Percentiles rank a stretch among this genome's conserved stretches.
Evolutionary conservation across 2,888 invertebrate species (phyloP).

Genomic region (Cephus sareptanus): DNA sequence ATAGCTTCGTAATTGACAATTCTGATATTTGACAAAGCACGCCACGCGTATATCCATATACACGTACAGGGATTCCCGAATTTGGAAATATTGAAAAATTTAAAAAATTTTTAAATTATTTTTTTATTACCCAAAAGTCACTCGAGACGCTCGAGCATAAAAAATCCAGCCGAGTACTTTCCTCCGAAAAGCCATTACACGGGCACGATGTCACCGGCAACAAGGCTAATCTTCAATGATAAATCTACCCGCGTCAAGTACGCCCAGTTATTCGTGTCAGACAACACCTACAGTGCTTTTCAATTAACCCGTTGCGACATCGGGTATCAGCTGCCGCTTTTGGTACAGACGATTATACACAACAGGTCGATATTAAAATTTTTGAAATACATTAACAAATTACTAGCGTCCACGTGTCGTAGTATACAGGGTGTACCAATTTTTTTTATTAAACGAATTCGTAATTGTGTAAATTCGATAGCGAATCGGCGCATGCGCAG

Average conservation of each 20-base stretch:
- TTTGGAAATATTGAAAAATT: background rate
- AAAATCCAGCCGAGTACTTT: background rate
- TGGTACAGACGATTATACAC: background rate
- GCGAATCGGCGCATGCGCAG: too few relatives aligned
- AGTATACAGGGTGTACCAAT: background rate
- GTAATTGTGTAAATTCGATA: too few relatives aligned
- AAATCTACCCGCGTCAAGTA: background rate
- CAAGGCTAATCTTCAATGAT: background rate
- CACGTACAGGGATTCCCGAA: fast-evolving
- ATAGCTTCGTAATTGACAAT: background rate
- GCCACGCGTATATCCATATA: background rate
- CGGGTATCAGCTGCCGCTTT: background rate
- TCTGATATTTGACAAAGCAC: background rate
- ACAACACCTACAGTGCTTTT: background rate
- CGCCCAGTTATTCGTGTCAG: background rate
- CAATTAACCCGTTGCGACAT: background rate
- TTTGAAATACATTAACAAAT: background rate
- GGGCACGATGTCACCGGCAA: background rate
- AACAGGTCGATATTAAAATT: too few relatives aligned
- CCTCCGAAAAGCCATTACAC: background rate
- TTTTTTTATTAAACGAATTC: background rate
- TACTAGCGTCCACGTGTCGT: background rate
- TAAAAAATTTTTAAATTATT: too few relatives aligned
- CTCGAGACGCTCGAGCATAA: background rate
- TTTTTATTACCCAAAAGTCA: background rate